phyloP scores from a whole-genome alignment of 2,888 invertebrate genomes.

The Drosophila prostipennis region DNA sequence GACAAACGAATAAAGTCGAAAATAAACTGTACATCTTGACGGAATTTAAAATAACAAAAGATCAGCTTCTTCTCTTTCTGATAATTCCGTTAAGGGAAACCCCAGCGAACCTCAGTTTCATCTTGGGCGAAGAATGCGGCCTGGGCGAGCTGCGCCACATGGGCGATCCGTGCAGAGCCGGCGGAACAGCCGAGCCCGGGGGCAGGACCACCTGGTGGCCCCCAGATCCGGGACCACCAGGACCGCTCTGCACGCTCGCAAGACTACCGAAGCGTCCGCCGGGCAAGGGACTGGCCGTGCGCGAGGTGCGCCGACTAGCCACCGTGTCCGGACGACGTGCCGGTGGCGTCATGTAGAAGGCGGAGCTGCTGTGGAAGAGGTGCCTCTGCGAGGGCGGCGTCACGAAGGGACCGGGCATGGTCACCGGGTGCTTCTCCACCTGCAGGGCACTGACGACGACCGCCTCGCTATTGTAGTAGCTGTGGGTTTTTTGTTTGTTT shows the following conservation, averaged over 20 bases:
- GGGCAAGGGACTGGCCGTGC: slow-evolving; percentile 86
- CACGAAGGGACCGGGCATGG: slow-evolving; percentile 92
- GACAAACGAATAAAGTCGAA: too few species aligned
- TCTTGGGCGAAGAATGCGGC: slow-evolving; percentile 94
- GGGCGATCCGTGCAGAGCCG: slow-evolving; percentile 85
- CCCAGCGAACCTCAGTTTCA: slow-evolving; percentile 92
- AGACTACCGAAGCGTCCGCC: slow-evolving; percentile 86
- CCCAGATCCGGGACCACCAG: slow-evolving; percentile 32
- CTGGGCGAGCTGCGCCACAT: slow-evolving; percentile 86
- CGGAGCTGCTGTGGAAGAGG: slow-evolving; percentile 86
- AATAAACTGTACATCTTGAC: too few species aligned
- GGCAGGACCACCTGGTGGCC: slow-evolving; percentile 12
- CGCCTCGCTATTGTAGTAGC: slow-evolving; percentile 96
- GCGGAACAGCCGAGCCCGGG: slow-evolving; percentile 42
- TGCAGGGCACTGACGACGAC: slow-evolving; percentile 96
- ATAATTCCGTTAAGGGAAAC: not conserved
- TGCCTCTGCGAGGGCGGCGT: slow-evolving; percentile 88
- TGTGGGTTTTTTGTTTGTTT: slow-evolving; percentile 83
- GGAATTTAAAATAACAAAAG: too few species aligned
- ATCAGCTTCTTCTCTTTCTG: too few species aligned
- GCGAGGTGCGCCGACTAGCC: slow-evolving; percentile 75
- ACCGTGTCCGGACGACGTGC: slow-evolving; percentile 86
- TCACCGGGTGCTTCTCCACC: slow-evolving; percentile 95
- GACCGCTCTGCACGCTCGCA: slow-evolving; percentile 86
- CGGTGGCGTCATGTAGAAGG: slow-evolving; percentile 89